A percentile compares a stretch with the other conserved stretches of the same genome.
Evolutionary conservation across 2,113 vertebrate genomes (phyloP).

Genomic region (Asarcornis scutulata): DNA sequence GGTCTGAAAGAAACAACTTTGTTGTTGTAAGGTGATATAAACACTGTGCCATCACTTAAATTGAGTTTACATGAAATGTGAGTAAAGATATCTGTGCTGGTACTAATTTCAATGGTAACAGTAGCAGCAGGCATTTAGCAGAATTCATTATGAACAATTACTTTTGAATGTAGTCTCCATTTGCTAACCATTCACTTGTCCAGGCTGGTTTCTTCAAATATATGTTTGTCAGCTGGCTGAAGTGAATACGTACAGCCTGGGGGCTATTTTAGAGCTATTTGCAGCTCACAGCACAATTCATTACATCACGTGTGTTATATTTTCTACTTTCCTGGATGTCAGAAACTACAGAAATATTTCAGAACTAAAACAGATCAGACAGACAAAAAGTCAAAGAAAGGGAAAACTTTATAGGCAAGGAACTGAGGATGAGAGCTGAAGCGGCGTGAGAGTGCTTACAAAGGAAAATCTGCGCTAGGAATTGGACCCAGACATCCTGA

Average conservation of each 20-base stretch:
- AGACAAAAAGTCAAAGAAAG: constrained; percentile 3
- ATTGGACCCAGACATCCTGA: constrained; percentile 60
- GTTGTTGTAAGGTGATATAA: not conserved
- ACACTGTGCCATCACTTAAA: not conserved
- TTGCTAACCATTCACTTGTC: not conserved
- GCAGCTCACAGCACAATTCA: not conserved
- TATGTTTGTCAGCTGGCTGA: not conserved
- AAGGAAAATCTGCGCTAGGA: constrained; percentile 50
- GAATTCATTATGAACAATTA: not conserved
- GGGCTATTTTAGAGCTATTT: not conserved
- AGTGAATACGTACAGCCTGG: not conserved
- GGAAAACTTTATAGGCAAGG: not conserved
- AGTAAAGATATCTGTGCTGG: not conserved
- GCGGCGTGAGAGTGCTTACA: constrained; percentile 41
- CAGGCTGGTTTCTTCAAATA: constrained; percentile 1
- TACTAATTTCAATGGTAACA: not conserved
- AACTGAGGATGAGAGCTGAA: constrained; percentile 6
- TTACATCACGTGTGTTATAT: not conserved
- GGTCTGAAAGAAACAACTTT: not conserved
- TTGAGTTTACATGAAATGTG: not conserved
- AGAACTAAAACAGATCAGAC: constrained; percentile 2
- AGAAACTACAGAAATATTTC: constrained; percentile 36
- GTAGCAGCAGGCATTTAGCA: not conserved
- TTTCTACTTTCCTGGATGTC: constrained; percentile 33
- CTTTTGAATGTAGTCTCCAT: not conserved